These are phyloP conservation scores for Dyspetes luteomarginatus DNA, from an alignment of 2,888 invertebrate species.

Conservation along the genomic window DNA sequence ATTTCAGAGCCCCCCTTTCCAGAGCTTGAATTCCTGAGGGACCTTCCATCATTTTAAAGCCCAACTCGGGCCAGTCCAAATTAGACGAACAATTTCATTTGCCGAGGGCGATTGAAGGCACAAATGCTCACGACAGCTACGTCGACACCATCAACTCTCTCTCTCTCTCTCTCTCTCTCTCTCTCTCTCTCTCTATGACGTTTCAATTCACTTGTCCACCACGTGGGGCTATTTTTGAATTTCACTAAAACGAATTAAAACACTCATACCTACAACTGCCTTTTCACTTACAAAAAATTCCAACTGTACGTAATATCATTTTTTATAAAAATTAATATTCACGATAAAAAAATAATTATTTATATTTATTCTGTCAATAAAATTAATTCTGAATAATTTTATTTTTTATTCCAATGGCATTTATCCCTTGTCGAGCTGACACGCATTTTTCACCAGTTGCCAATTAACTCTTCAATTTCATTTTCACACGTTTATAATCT, in stretches of 20 bases:
- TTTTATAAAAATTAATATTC: too few relatives aligned
- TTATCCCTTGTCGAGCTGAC: slow-evolving; percentile 5
- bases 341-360: not conserved
- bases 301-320: too few relatives aligned
- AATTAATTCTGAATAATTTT: not conserved
- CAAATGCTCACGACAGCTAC: slow-evolving; percentile 45
- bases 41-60: slow-evolving; percentile 82
- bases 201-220: slow-evolving; percentile 40
- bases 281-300: too few relatives aligned
- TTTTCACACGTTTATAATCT: slow-evolving; percentile 45
- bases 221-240: too few relatives aligned
- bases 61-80: slow-evolving; percentile 75
- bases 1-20: slow-evolving; percentile 41
- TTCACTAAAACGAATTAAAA: too few relatives aligned
- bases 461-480: slow-evolving; percentile 32
- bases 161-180: too few relatives aligned
- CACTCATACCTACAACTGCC: too few relatives aligned
- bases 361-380: not conserved
- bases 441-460: not conserved
- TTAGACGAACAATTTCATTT: slow-evolving; percentile 82
- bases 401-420: not conserved
- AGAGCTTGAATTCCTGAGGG: slow-evolving; percentile 75
- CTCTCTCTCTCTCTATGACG: too few relatives aligned
- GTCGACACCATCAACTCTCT: slow-evolving; percentile 39
- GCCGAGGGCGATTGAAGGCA: slow-evolving; percentile 57